Base-by-base conservation (phyloP, 2,888 invertebrate genomes). In the Euplagia quadripunctaria region DNA sequence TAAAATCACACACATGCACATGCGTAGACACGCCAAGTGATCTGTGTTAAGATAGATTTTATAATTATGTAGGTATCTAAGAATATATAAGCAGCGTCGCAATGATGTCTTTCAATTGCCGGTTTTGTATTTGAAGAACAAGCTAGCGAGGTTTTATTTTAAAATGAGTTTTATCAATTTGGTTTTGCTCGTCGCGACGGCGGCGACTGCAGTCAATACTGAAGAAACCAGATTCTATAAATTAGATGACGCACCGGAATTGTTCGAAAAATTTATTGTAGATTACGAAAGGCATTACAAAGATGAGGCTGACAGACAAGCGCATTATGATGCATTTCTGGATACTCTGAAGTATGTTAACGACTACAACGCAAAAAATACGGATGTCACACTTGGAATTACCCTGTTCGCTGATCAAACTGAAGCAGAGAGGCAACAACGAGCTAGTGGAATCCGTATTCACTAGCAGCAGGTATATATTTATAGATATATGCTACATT, bases 221-320 rank as follows among this genome's bases (percentile, higher is more conserved):
- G 43, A 58, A 61, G 58, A 42, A 69, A 46, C 17, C 4, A 55
- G 43, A 14, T 41, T 55, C 16, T 70, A 70, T 43, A 64, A 70
- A 4, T 4, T 64, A 55, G 64, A 70, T 1, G 77, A 88, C 4
- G 86, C 86, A 1, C 78, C 78, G 6, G 42, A 73, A 49, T 51
- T 89, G 4, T 90, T 88, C 52, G 85, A 86, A 42, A 78, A 86
- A 17, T 89, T 86, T 70, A 79, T 85, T 0, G 79, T 77, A 41
- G 84, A 88, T 31, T 79, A 79, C 70, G 76, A 85, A 14, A 86
- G 78, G 72, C 66, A 73, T 1, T 89, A 88, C 74, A 84, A 84
- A 69, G 80, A 86, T 73, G 82, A 84, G 0, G 82, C 71, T 0
- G 89, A 88, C 46, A 82, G 76, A 68, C 69, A 82, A 11, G 17